These are phyloP conservation scores for Chiroxiphia lanceolata DNA, from an alignment of 2,797 vertebrate genomes.

Conservation along the genomic window DNA sequence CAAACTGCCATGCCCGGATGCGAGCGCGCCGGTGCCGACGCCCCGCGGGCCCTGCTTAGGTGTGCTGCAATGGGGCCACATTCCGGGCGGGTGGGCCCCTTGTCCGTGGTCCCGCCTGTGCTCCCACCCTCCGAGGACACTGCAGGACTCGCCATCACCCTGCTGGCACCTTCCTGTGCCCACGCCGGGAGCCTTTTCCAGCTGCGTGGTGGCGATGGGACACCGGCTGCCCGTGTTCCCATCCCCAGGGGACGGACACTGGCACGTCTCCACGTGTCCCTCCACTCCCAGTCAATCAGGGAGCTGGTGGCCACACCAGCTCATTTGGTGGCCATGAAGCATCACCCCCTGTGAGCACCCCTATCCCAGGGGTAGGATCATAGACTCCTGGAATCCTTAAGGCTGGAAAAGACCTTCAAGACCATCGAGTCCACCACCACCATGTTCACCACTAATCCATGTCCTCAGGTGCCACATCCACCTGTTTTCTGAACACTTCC, in stretches of 20 bases:
- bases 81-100: too few species aligned
- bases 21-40: not conserved
- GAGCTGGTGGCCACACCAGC: fast-evolving
- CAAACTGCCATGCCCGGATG: not conserved
- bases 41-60: not conserved
- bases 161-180: fast-evolving
- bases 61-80: not conserved
- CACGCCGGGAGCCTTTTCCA: not conserved
- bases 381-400: fast-evolving
- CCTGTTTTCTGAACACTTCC: fast-evolving
- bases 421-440: not conserved
- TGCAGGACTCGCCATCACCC: fast-evolving
- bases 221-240: fast-evolving
- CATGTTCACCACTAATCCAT: not conserved
- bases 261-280: fast-evolving
- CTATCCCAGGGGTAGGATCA: fast-evolving
- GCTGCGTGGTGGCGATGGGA: fast-evolving
- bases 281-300: not conserved
- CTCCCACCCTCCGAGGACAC: not conserved
- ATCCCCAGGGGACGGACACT: fast-evolving
- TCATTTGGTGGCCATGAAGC: not conserved
- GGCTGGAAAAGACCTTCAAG: fast-evolving
- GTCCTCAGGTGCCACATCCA: not conserved
- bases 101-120: not conserved
- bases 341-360: not conserved